phyloP scores from a whole-genome alignment of 2,797 vertebrate genomes.

The Muraenolepis orangiensis region DNA sequence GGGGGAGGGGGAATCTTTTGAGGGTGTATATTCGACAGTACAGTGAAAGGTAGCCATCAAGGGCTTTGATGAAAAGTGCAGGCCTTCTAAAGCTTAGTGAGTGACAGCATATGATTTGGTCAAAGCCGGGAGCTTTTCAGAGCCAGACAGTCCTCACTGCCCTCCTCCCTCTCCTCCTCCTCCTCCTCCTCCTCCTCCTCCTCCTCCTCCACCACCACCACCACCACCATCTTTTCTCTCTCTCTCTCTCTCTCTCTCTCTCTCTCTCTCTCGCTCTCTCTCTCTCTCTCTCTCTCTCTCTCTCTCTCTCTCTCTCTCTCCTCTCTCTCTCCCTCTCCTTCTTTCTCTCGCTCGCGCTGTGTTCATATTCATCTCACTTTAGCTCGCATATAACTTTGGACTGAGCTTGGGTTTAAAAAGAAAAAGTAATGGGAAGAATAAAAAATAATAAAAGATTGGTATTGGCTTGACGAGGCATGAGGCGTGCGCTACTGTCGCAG shows the following conservation, averaged over 20 bases:
- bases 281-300: slow-evolving; percentile 2
- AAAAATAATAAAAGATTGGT: slow-evolving; percentile 14
- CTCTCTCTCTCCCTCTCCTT: background rate
- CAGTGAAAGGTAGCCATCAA: slow-evolving; percentile 76
- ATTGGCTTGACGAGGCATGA: slow-evolving; percentile 65
- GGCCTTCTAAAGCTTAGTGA: slow-evolving; percentile 71
- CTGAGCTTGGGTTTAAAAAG: slow-evolving; percentile 59
- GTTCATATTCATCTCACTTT: slow-evolving; percentile 59
- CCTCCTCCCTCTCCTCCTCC: background rate
- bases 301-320: slow-evolving; percentile 29
- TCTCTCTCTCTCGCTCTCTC: background rate
- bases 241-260: background rate
- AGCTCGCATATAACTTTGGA: slow-evolving; percentile 65
- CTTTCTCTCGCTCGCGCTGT: slow-evolving; percentile 39
- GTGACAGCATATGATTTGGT: slow-evolving; percentile 78
- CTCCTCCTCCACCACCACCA: background rate
- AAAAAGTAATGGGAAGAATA: background rate
- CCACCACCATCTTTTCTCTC: background rate
- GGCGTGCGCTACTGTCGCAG: slow-evolving; percentile 56
- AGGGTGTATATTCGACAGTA: slow-evolving; percentile 69
- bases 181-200: background rate
- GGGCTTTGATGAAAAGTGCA: slow-evolving; percentile 76
- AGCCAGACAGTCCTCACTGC: slow-evolving; percentile 23
- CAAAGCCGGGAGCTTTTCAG: slow-evolving; percentile 74
- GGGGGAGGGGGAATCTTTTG: slow-evolving; percentile 69